Evolutionary conservation across 2,113 vertebrate genomes (phyloP), one percentile per base, ranked within the genome.

Genomic region (Entelurus aequoreus): DNA sequence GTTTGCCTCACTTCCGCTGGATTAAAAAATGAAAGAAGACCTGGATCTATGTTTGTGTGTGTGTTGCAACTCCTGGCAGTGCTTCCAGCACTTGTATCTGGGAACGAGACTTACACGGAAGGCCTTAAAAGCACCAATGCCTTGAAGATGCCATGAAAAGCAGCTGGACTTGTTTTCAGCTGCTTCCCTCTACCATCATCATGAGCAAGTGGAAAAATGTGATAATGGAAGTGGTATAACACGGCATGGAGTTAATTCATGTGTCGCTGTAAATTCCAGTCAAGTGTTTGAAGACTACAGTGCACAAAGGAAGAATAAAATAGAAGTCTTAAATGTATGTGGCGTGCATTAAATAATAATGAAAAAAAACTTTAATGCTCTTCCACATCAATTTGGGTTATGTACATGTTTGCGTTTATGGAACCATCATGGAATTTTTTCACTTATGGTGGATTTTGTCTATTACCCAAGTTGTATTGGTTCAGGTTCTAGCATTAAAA

Each of bases 191-290:
- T 77, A 79, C 60, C 77, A 81, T 86, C 79, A 81, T 84, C 80
- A 80, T 84, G 78, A 86, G 76, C 78, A 83, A 87, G 86, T 84
- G 87, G 87, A 86, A 89, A 89, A 85, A 82, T 75, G 68, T 79
- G 76, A 85, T 85, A 78, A 87, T 88, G 85, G 85, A 83, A 87
- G 83, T 74, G 78, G 77, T 86, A 83, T 87, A 81, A 87, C 85
- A 83, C 62, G 56, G 77, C 77, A 84, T 78, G 63, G 77, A 83
- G 75, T 87, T 84, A 75, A 82, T 85, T 85, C 78, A 79, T 82
- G 81, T 85, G 81, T 83, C 81, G 79, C 69, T 75, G 74, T 78
- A 77, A 79, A 83, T 83, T 80, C 78, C 78, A 80, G 63, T 86
- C 78, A 72, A 86, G 81, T 86, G 82, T 87, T 84, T 86, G 78